Percentiles rank a stretch among this genome's conserved stretches.
Evolutionary conservation across 2,797 vertebrate genomes (phyloP).

Genomic region (Xiphorhynchus erythropygius): DNA sequence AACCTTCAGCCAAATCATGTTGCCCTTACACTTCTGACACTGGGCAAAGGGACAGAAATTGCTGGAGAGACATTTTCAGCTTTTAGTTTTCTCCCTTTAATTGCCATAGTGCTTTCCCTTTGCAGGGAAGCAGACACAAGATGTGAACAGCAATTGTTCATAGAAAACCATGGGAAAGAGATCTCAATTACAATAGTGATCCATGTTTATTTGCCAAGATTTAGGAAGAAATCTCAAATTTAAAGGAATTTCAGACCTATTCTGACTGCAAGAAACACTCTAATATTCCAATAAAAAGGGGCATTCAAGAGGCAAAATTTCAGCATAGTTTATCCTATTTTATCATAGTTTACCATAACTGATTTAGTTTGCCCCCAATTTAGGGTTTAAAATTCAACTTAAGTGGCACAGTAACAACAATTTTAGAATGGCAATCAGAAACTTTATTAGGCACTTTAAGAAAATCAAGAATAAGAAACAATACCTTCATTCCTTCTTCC

Average conservation of each 20-base stretch:
- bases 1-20: background rate
- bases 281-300: background rate
- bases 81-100: background rate
- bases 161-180: background rate
- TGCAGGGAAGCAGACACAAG: rapidly evolving
- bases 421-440: background rate
- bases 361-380: background rate
- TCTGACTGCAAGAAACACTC: background rate
- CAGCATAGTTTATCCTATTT: background rate
- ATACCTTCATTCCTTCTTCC: conserved; percentile 97
- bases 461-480: background rate
- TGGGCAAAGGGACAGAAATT: background rate
- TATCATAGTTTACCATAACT: background rate
- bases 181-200: background rate
- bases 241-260: background rate
- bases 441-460: background rate
- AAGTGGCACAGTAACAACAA: background rate
- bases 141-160: background rate
- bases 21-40: background rate
- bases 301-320: background rate
- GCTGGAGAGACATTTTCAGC: background rate
- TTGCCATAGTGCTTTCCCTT: background rate
- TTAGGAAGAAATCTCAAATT: background rate
- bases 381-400: background rate
- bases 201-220: background rate